Evolutionary conservation across 2,113 vertebrate genomes (phyloP), one percentile per base, ranked within the genome.

Genomic region (Coracopsis vasa): DNA sequence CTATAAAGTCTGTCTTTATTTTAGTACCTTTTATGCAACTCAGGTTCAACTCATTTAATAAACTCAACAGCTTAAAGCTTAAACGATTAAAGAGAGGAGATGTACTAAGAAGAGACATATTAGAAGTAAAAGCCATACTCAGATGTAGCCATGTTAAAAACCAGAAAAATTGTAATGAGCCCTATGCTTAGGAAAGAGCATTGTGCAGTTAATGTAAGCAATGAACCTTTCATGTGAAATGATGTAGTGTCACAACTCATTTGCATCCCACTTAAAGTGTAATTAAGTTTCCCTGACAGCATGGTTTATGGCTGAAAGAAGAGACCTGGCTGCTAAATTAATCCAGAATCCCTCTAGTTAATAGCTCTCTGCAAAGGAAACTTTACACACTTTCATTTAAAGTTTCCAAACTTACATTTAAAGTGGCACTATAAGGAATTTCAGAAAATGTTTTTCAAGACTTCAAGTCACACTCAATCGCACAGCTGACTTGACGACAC

Each of bases 221-320:
- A 98, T 98, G 98, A 98, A 98, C 98, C 97, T 98, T 98, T 98
- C 98, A 97, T 97, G 97, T 98, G 98, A 98, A 98, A 98, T 98
- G 98, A 98, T 98, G 97, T 97, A 97, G 97, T 98, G 98, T 98
- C 98, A 98, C 98, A 98, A 98, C 97, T 98, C 98, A 98, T 98
- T 98, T 98, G 97, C 98, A 98, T 98, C 97, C 97, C 97, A 98
- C 98, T 98, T 98, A 98, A 98, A 98, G 95, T 98, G 97, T 98
- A 98, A 98, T 98, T 98, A 98, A 98, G 97, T 98, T 98, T 98
- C 97, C 96, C 97, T 98, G 98, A 98, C 98, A 98, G 97, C 97
- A 93, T 93, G 92, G 98, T 97, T 98, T 98, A 98, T 97, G 97
- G 96, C 97, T 98, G 97, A 97, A 96, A 98, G 98, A 98, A 98